phyloP scores from a whole-genome alignment of 2,888 invertebrate species.

The Drosophila nr. medialis region DNA sequence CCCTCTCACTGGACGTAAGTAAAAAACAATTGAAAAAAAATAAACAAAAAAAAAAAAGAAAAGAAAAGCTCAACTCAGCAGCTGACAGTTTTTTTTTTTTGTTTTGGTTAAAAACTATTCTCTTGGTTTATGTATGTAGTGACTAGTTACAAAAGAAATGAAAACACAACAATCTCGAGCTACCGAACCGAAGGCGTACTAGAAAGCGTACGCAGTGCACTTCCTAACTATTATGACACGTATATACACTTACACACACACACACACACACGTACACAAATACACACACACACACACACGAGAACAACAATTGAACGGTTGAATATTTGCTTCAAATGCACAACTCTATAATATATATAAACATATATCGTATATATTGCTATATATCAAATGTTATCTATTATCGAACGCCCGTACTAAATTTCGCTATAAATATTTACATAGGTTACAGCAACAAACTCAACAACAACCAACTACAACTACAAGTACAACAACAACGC shows the following conservation, averaged over 20 bases:
- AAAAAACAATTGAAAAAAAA: constrained; percentile 84
- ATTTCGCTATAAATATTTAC: constrained; percentile 58
- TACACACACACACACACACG: constrained; percentile 26
- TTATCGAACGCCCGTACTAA: constrained; percentile 54
- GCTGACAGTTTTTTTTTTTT: constrained; percentile 60
- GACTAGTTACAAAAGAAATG: constrained; percentile 41
- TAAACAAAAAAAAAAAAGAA: constrained; percentile 41
- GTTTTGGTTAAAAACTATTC: constrained; percentile 39
- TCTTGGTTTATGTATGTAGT: constrained; percentile 65
- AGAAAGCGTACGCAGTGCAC: constrained; percentile 51
- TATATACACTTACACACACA: constrained; percentile 40
- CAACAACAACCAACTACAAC: constrained; percentile 44
- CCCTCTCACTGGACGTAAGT: constrained; percentile 99
- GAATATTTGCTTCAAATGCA: constrained; percentile 73
- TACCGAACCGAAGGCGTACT: constrained; percentile 60
- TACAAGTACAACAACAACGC: constrained; percentile 60
- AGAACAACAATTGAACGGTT: constrained; percentile 58
- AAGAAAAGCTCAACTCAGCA: constrained; percentile 52
- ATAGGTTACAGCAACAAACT: constrained; percentile 61
- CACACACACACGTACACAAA: constrained; percentile 37
- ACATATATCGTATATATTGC: constrained; percentile 40
- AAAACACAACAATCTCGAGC: constrained; percentile 29
- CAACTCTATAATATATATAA: constrained; percentile 38
- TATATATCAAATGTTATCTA: constrained; percentile 51
- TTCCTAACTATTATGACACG: constrained; percentile 57